Percentiles rank a stretch among this genome's conserved stretches.
These are phyloP conservation scores for Lithobates sylvaticus DNA, from an alignment of 2,797 vertebrate genomes.

Conservation along the genomic window DNA sequence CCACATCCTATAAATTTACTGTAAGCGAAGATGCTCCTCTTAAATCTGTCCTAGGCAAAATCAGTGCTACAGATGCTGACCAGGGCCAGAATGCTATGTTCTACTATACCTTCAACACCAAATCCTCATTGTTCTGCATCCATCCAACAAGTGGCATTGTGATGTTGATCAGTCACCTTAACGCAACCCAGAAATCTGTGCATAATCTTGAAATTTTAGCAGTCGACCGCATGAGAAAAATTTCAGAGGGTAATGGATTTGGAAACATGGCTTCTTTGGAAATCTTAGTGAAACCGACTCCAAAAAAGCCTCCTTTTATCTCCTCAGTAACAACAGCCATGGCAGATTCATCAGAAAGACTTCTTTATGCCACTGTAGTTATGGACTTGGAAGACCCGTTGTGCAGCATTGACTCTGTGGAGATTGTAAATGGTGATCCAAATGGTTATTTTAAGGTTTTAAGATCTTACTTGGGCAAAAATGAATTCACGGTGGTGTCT, in stretches of 20 bases:
- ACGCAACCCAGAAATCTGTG: slow-evolving; percentile 79
- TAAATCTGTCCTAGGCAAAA: slow-evolving; percentile 82
- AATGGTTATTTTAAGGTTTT: slow-evolving; percentile 85
- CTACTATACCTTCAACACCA: slow-evolving; percentile 89
- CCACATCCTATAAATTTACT: slow-evolving; percentile 88
- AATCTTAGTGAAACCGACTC: slow-evolving; percentile 82
- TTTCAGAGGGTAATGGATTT: slow-evolving; percentile 86
- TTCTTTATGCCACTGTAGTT: slow-evolving; percentile 78
- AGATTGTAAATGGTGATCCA: slow-evolving; percentile 87
- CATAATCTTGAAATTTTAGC: slow-evolving; percentile 91
- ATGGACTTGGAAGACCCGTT: slow-evolving; percentile 80
- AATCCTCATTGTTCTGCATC: slow-evolving; percentile 82
- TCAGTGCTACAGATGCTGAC: slow-evolving; percentile 94
- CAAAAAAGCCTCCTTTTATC: slow-evolving; percentile 76
- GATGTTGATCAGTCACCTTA: slow-evolving; percentile 82
- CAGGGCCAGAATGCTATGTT: slow-evolving; percentile 90
- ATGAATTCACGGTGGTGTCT: slow-evolving; percentile 87
- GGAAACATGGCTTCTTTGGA: slow-evolving; percentile 87
- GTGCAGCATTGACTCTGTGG: slow-evolving; percentile 77
- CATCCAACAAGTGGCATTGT: slow-evolving; percentile 91
- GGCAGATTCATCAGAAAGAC: slow-evolving; percentile 68
- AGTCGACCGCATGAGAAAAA: slow-evolving; percentile 92
- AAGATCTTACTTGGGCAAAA: slow-evolving; percentile 79
- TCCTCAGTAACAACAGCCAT: slow-evolving; percentile 67
- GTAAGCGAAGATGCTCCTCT: slow-evolving; percentile 86